Evolutionary conservation across 2,888 invertebrate genomes (phyloP), one percentile per base, ranked within the genome.

Genomic region (Aphodius granarius): DNA sequence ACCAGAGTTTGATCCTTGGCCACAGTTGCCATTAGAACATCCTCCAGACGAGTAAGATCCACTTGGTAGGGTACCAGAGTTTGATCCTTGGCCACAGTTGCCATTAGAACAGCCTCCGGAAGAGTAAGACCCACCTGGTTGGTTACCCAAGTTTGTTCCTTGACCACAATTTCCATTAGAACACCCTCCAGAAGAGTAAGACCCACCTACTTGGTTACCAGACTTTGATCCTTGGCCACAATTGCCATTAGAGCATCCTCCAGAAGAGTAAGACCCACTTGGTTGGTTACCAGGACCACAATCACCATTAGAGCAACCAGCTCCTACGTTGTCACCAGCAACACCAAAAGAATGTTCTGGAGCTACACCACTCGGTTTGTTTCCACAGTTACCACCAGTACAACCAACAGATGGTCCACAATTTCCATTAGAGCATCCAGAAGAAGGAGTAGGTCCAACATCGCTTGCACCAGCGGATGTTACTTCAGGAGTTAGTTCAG

Each of bases 351-450:
- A 43, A 43, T 9, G 1, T 43, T 43, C 9, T n/a, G 20, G 68
- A 68, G 20, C 20, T n/a, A 68, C 21, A 19, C 20, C 68, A 68
- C 21, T 21, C 68, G 18, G 15, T 5, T 5, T 17, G 15, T 17
- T 43, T 72, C 72, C 72, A 15, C 76, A 73, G 20, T 21, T 15
- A 16, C 17, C 62, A 23, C 71, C 19, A 71, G 23, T 22, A 63
- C 73, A 73, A 4, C 76, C 75, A 63, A 43, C 43, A 21, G 21
- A 20, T 66, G 43, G 18, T 63, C 18, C 72, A 20, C 22, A 16
- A 3, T 62, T 66, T 19, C 18, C 21, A 6, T 20, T 72, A 16
- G 63, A 63, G 18, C 64, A 62, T 72, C 72, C 75, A 15, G 23
- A 65, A 19, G 16, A 3, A 4, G 62, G 63, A 15, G 23, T 18